Base-by-base conservation (phyloP, 2,888 invertebrate species). In the Caenorhabditis sp. region DNA sequence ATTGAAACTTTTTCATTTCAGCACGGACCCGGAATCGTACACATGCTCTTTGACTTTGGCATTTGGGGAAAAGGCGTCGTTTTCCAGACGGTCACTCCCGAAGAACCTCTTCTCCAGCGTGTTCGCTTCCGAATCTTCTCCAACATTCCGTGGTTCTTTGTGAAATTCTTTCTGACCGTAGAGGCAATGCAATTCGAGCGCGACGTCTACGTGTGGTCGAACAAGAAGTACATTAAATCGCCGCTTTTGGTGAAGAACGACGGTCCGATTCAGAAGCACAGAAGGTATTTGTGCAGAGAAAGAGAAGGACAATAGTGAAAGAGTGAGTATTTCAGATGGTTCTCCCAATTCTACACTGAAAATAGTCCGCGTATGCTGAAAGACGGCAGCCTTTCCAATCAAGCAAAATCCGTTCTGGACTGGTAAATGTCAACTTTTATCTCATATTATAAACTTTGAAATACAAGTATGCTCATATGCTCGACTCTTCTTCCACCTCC, bases 131-230 rank as follows among this genome's bases (percentile, higher is more conserved):
- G 93, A n/a, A 91, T 95, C 79, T 95, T 93, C 90, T 92, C 93
- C 0, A 92, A 93, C 46, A 87, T 92, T 65, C 91, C 93, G 26
- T 92, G 92, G 0, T 92, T 93, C 0, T 90, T 93, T 7, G 93
- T 93, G 0, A 93, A 92, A 56, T 89, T 93, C 11, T 90, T 93
- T 15, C 91, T 95, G 2, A 89, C 92, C 0, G 93, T 92, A 0
- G 95, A 95, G 89, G 90, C 91, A 2, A 80, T 89, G 41, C 90
- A 90, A 94, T 93, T 95, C 85, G 93, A 94, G 89, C 92, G 95
- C 0, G 95, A 95, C 89, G 92, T 95, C 0, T 92, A 92, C 77
- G 93, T 95, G 4, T 95, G 95, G 95, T 95, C 95, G 89, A 93
- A 93, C 90, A 95, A 95, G 87, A 92, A 91, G 9, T 95, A 92